phyloP scores from a whole-genome alignment of 1,140 invertebrate genomes.

The Drosophila repletoides region DNA sequence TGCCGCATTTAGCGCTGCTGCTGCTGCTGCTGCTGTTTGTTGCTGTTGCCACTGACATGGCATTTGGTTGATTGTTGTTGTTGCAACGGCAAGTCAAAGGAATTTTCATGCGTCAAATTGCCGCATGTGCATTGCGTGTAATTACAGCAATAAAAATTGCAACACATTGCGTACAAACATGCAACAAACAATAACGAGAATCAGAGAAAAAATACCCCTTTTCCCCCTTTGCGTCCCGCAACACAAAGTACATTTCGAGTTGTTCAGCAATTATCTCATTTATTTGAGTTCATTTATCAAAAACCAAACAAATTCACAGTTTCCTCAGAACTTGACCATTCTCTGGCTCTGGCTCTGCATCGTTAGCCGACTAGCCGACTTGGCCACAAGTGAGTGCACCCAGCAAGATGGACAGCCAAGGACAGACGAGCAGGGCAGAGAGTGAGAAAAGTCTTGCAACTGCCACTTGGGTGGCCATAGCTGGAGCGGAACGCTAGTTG shows the following conservation, averaged over 20 bases:
- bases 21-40: conserved; percentile 18
- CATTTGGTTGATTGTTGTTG: conserved; percentile 41
- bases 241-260: not conserved
- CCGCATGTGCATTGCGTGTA: conserved; percentile 74
- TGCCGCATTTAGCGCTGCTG: conserved; percentile 61
- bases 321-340: conserved; percentile 48
- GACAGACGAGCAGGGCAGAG: conserved; percentile 2
- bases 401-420: no score
- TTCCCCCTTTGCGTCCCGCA: conserved; percentile 1
- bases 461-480: conserved; percentile 69
- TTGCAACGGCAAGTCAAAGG: conserved; percentile 43
- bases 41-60: conserved; percentile 48
- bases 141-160: conserved; percentile 78
- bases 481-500: conserved; percentile 74
- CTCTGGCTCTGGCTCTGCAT: no score
- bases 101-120: conserved; percentile 80
- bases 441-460: conserved; percentile 4
- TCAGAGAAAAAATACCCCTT: no score
- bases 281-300: conserved; percentile 73
- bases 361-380: conserved; percentile 62
- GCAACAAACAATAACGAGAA: conserved; percentile 49
- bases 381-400: conserved; percentile 53
- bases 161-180: conserved; percentile 78
- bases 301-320: conserved; percentile 69
- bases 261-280: conserved; percentile 71